These are phyloP conservation scores for Bilobella aurantiaca DNA, from an alignment of 1,140 invertebrate genomes.

Conservation along the genomic window DNA sequence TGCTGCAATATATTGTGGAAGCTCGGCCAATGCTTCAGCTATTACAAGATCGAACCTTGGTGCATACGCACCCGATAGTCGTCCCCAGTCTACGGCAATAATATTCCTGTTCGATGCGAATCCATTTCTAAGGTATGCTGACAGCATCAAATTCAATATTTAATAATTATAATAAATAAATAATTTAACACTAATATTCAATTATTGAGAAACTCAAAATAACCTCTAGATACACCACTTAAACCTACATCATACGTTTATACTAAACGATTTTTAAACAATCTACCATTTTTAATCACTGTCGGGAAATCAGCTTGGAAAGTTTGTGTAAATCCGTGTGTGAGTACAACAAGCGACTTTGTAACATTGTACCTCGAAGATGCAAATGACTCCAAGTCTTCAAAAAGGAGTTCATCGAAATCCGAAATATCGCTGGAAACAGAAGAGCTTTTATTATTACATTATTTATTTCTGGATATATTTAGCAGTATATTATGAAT, in stretches of 20 bases:
- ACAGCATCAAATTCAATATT: not conserved
- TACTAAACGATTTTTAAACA: too few relatives aligned
- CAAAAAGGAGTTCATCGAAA: not conserved
- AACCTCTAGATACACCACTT: too few relatives aligned
- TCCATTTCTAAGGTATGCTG: conserved; percentile 6
- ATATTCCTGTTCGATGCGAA: not conserved
- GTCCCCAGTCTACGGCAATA: conserved; percentile 17
- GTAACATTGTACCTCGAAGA: not conserved
- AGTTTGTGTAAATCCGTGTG: conserved; percentile 6
- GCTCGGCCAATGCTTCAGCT: not conserved
- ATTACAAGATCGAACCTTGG: not conserved
- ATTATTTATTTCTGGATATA: not conserved
- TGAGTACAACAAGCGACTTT: not conserved
- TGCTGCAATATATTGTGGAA: not conserved
- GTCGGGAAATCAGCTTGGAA: not conserved
- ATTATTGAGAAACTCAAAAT: too few relatives aligned
- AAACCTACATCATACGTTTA: too few relatives aligned
- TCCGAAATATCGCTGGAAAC: not conserved
- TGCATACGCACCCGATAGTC: not conserved
- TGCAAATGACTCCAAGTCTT: not conserved
- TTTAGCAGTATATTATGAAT: too few relatives aligned
- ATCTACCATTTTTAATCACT: conserved; percentile 12
- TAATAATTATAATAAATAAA: not conserved
- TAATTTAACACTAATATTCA: not conserved
- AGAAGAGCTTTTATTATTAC: not conserved